Percentiles rank a stretch among this genome's conserved stretches.
phyloP scores from a whole-genome alignment of 2,888 invertebrate genomes.

The Cephus pulcher region DNA sequence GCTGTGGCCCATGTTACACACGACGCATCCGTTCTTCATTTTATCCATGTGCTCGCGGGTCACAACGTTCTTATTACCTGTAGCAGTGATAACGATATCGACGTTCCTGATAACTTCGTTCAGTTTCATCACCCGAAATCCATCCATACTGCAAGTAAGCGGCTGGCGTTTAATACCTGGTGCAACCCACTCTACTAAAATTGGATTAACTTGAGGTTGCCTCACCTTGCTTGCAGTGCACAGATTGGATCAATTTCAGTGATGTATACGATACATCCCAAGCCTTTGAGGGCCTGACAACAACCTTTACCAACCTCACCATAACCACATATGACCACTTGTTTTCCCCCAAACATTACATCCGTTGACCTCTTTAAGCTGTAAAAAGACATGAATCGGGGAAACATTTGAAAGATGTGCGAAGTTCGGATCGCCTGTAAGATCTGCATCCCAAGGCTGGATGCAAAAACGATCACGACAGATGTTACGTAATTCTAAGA shows the following conservation, averaged over 20 bases:
- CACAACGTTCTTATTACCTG: constrained; percentile 97
- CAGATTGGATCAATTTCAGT: constrained; percentile 99
- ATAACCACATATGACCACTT: constrained; percentile 95
- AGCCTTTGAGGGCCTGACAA: constrained; percentile 92
- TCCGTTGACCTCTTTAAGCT: constrained; percentile 91
- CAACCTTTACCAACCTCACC: constrained; percentile 98
- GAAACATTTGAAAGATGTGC: not conserved
- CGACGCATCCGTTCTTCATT: constrained; percentile 95
- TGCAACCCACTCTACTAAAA: not conserved
- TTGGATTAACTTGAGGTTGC: not conserved
- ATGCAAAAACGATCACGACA: no score
- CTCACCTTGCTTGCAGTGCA: constrained; percentile 91
- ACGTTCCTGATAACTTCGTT: constrained; percentile 94
- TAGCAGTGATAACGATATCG: constrained; percentile 97
- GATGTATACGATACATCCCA: constrained; percentile 92
- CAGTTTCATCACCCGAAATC: constrained; percentile 93
- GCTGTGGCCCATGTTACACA: constrained; percentile 98
- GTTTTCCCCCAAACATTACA: constrained; percentile 98
- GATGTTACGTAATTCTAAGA: no score
- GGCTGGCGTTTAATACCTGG: not conserved
- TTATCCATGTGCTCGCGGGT: constrained; percentile 95
- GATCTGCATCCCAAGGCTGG: no score
- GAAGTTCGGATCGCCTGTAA: no score
- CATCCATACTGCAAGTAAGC: constrained; percentile 84
- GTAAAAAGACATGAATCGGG: constrained; percentile 27